A percentile compares a stretch with the other conserved stretches of the same genome.
Conservation (phyloP, 1,140 invertebrate species). For the Adelges cooleyi region DNA sequence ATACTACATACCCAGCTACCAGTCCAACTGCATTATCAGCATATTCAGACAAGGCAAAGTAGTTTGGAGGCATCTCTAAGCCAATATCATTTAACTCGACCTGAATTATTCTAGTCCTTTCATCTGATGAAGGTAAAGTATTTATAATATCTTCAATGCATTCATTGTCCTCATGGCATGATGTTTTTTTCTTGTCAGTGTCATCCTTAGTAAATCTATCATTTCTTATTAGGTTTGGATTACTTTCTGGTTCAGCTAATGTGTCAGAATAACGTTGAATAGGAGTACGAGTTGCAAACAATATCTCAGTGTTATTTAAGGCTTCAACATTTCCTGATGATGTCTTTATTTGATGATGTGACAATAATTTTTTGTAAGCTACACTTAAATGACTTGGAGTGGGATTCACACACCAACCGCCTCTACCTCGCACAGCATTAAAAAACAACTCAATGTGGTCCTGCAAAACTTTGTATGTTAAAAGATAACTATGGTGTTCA, state of each 20-base stretch:
- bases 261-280: not conserved
- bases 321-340: not conserved
- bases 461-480: not conserved
- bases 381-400: not conserved
- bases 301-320: not conserved
- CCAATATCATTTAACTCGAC: not conserved
- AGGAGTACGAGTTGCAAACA: not conserved
- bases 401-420: not conserved
- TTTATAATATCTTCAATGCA: not conserved
- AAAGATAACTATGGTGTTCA: not conserved
- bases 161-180: not conserved
- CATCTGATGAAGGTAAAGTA: not conserved
- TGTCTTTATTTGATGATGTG: not conserved
- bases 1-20: not conserved
- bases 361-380: not conserved
- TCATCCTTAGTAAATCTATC: too few relatives aligned
- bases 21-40: not conserved
- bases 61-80: not conserved
- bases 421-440: not conserved
- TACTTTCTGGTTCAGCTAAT: not conserved
- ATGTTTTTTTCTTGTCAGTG: not conserved
- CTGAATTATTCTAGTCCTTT: too few relatives aligned
- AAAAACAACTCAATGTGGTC: constrained; percentile 1
- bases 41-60: not conserved
- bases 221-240: not conserved